Conservation (phyloP, 2,797 vertebrate genomes). For the Parambassis ranga region DNA sequence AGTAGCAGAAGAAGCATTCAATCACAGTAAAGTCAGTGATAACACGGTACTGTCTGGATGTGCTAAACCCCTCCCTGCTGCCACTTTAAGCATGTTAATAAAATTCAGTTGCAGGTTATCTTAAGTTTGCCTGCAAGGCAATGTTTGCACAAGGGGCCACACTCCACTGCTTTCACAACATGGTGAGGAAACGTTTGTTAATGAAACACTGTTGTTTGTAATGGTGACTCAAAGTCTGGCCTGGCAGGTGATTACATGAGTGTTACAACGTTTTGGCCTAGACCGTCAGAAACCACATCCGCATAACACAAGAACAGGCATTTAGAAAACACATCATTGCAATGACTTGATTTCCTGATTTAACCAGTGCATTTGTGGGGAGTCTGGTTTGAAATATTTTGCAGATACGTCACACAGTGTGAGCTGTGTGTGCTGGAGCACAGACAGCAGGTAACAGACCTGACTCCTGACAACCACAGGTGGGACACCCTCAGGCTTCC, state of each 20-base stretch:
- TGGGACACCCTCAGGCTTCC: slow-evolving; percentile 4
- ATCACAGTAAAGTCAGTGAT: background rate
- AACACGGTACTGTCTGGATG: slow-evolving; percentile 1
- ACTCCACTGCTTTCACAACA: slow-evolving; percentile 24
- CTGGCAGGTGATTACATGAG: slow-evolving; percentile 32
- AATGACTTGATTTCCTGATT: slow-evolving; percentile 27
- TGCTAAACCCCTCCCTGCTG: background rate
- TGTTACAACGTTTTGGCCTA: slow-evolving; percentile 14
- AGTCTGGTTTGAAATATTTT: slow-evolving; percentile 6
- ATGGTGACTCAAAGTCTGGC: slow-evolving; percentile 46
- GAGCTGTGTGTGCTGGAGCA: slow-evolving; percentile 13
- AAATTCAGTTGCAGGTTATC: slow-evolving; percentile 10
- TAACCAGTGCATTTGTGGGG: slow-evolving; percentile 1
- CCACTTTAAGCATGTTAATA: background rate
- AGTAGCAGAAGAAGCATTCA: background rate
- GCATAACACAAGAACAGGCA: slow-evolving; percentile 7
- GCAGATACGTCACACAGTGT: slow-evolving; percentile 16
- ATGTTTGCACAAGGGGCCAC: slow-evolving; percentile 19
- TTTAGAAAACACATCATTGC: background rate
- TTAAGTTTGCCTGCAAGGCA: background rate
- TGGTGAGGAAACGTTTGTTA: slow-evolving; percentile 35
- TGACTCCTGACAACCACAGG: background rate
- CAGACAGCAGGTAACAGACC: slow-evolving; percentile 14
- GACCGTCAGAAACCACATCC: slow-evolving; percentile 25
- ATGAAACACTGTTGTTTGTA: slow-evolving; percentile 25